Base-by-base conservation (phyloP, 2,797 vertebrate genomes). In the Sitta carolinensis region DNA sequence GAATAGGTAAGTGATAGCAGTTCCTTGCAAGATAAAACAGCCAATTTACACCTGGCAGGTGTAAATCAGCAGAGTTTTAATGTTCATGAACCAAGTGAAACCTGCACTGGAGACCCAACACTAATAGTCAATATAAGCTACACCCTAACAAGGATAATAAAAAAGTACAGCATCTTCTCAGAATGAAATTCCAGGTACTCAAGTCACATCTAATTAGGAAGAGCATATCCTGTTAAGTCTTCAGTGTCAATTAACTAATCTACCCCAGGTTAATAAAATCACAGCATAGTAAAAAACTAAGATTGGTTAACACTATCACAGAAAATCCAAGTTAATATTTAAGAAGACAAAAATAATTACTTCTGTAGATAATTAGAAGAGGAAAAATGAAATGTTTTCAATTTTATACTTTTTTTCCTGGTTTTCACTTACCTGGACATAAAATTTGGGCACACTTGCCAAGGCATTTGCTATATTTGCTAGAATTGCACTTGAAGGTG, bases 361-460 rank as follows among this genome's bases (percentile, higher is more conserved):
- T 69, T 77, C 11, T 51, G 9, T 80, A 21, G 6, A n/a, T 43
- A 66, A 48, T 6, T 59, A 43, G 25, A 29, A 74, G 15, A 48
- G 25, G 14, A 15, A 61, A 73, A 88, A 64, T 3, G 3, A 42
- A 11, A 58, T 13, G 1, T 0, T 32, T 75, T 67, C 29, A 12
- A 19, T 73, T 87, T 59, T 18, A 21, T 12, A n/a, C 11, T 36
- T 38, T 5, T 3, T 16, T 32, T 6, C 8, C 0, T 3, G 1
- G 32, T 89, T 77, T 83, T 84, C 63, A 97, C 98, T 98, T 97
- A 99, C 99, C 97, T 99, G 99, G 51, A 99, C 98, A 81, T 99
- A 99, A 97, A 99, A 99, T 96, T 98, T 99, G 89, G 99, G 99
- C 74, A 99, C 99, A 1, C 99, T 99, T 74, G 99, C 97, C 96